Percentiles rank a stretch among this genome's conserved stretches.
These are phyloP conservation scores for Tribolium castaneum DNA, from an alignment of 1,140 invertebrate genomes.

Conservation along the genomic window DNA sequence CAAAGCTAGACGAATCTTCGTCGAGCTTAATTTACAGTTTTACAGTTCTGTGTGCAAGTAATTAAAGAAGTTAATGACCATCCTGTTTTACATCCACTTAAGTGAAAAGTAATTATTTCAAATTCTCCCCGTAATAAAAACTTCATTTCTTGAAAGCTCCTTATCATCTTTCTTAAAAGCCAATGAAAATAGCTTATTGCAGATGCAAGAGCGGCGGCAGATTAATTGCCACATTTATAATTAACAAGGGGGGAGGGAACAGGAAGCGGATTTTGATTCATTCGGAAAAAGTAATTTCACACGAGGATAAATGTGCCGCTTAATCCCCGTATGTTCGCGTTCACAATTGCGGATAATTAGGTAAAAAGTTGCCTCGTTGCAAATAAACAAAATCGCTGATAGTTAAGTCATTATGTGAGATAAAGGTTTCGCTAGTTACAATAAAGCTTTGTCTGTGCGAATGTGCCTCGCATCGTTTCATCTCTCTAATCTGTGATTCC, in stretches of 20 bases:
- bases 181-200: slow-evolving; percentile 18
- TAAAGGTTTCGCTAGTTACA: slow-evolving; percentile 25
- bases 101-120: slow-evolving; percentile 38
- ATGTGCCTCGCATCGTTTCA: slow-evolving; percentile 32
- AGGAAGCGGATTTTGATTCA: neutral
- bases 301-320: slow-evolving; percentile 30
- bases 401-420: slow-evolving; percentile 16
- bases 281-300: slow-evolving; percentile 21
- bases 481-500: slow-evolving; percentile 7
- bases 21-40: slow-evolving; percentile 13
- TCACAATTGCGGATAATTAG: slow-evolving; percentile 1
- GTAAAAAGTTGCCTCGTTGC: neutral
- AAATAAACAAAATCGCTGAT: slow-evolving; percentile 10
- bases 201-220: slow-evolving; percentile 9
- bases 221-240: slow-evolving; percentile 13
- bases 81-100: slow-evolving; percentile 29
- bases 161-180: slow-evolving; percentile 1
- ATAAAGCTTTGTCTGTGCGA: slow-evolving; percentile 18
- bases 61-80: slow-evolving; percentile 3
- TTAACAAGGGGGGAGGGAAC: neutral
- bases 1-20: neutral
- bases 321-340: too few species aligned
- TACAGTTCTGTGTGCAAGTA: slow-evolving; percentile 22
- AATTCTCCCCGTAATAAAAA: slow-evolving; percentile 37
- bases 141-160: slow-evolving; percentile 40